These are phyloP conservation scores for Volucella inflata DNA, from an alignment of 2,888 invertebrate species.

Conservation along the genomic window DNA sequence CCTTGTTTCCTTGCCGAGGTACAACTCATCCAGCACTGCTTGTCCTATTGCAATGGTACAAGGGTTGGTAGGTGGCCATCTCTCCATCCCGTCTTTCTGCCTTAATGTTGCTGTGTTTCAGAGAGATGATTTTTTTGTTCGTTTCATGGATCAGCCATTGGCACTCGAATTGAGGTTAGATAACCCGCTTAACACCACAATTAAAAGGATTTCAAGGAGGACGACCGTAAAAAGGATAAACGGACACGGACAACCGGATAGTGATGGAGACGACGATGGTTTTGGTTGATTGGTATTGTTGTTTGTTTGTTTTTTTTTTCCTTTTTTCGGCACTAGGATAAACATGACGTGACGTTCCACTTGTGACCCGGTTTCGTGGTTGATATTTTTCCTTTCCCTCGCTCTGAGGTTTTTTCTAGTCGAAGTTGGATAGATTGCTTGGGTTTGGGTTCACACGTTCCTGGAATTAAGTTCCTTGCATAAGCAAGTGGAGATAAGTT, in stretches of 20 bases:
- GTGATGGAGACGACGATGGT: constrained; percentile 20
- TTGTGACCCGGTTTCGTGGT: constrained; percentile 13
- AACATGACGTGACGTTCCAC: constrained; percentile 15
- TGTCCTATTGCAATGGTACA: too few relatives aligned
- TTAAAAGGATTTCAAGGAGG: constrained; percentile 50
- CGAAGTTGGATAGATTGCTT: too few relatives aligned
- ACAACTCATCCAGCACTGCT: too few relatives aligned
- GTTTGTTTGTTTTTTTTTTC: not conserved
- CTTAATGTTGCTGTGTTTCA: not conserved
- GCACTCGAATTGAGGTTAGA: constrained; percentile 56
- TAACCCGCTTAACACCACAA: constrained; percentile 61
- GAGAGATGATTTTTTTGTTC: constrained; percentile 16
- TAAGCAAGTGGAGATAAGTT: too few relatives aligned
- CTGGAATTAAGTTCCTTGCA: too few relatives aligned
- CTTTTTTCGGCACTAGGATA: constrained; percentile 34
- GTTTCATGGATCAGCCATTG: constrained; percentile 43
- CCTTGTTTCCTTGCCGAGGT: constrained; percentile 4
- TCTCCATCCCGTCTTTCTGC: not conserved
- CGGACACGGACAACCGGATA: too few relatives aligned
- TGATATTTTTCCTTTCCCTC: too few relatives aligned
- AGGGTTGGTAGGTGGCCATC: not conserved
- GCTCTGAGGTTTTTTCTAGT: too few relatives aligned
- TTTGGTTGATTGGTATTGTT: constrained; percentile 20
- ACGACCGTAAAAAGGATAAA: too few relatives aligned
- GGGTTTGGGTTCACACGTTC: too few relatives aligned